These are phyloP conservation scores for Eupithecia pulchellata DNA, from an alignment of 2,888 invertebrate species.

Conservation along the genomic window DNA sequence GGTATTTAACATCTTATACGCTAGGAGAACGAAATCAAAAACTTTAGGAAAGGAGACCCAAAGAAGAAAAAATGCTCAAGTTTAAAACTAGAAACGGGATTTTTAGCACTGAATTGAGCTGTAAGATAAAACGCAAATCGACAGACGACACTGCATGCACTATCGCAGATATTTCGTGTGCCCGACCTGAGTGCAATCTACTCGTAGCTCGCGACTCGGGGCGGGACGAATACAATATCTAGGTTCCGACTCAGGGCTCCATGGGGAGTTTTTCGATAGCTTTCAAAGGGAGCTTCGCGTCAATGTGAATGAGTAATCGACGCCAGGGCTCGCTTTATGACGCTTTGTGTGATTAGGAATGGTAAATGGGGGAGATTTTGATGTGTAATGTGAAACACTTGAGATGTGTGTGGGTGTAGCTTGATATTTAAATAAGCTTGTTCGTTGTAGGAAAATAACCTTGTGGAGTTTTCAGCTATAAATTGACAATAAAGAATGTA, in stretches of 20 bases:
- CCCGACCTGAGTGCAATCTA: conserved; percentile 57
- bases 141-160: conserved; percentile 35
- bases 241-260: conserved; percentile 20
- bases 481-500: too few relatives aligned
- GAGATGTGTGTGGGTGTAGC: background rate
- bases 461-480: background rate
- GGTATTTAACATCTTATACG: background rate
- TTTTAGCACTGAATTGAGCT: background rate
- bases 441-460: background rate
- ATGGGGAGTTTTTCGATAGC: conserved; percentile 54
- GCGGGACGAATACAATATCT: conserved; percentile 36
- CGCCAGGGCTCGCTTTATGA: conserved; percentile 34
- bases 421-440: conserved; percentile 21
- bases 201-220: conserved; percentile 40
- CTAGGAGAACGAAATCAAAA: background rate
- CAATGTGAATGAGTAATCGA: conserved; percentile 46
- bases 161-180: conserved; percentile 67
- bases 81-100: background rate
- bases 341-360: conserved; percentile 31
- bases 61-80: background rate
- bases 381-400: conserved; percentile 3
- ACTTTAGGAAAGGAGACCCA: background rate
- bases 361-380: conserved; percentile 20
- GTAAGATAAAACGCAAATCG: conserved; percentile 1
- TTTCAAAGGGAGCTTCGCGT: conserved; percentile 52